A percentile compares a stretch with the other conserved stretches of the same genome.
These are phyloP conservation scores for Myotis davidii DNA, from an alignment of 2,113 vertebrate genomes.

Conservation along the genomic window DNA sequence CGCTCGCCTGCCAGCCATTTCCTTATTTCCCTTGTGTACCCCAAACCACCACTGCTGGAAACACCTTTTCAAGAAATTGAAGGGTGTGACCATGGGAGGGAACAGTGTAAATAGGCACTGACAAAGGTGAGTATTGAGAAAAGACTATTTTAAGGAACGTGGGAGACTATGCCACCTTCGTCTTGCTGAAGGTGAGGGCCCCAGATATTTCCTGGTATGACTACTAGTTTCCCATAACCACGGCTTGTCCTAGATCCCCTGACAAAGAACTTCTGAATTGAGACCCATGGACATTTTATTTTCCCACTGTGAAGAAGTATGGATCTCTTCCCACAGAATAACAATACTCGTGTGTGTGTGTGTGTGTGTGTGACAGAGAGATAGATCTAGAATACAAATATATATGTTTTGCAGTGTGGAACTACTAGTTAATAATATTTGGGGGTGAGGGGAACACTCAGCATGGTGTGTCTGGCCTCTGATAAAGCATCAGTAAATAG, in stretches of 20 bases:
- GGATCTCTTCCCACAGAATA: neutral
- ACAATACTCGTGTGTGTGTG: neutral
- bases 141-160: neutral
- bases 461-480: neutral
- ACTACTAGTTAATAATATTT: neutral
- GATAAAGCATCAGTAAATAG: neutral
- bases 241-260: neutral
- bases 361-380: neutral
- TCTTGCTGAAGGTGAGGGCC: neutral
- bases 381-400: neutral
- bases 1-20: neutral
- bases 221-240: neutral
- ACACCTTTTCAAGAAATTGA: neutral
- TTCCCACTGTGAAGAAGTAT: neutral
- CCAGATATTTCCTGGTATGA: neutral
- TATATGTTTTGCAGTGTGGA: neutral
- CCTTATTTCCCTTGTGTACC: constrained; percentile 20
- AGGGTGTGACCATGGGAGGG: constrained; percentile 50
- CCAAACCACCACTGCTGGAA: neutral
- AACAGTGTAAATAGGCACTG: neutral
- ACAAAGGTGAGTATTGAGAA: constrained; percentile 54
- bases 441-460: neutral
- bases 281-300: neutral
- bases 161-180: neutral
- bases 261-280: neutral